Percentiles rank a stretch among this genome's conserved stretches.
phyloP scores from a whole-genome alignment of 2,113 vertebrate genomes.

The Fulmarus glacialis region DNA sequence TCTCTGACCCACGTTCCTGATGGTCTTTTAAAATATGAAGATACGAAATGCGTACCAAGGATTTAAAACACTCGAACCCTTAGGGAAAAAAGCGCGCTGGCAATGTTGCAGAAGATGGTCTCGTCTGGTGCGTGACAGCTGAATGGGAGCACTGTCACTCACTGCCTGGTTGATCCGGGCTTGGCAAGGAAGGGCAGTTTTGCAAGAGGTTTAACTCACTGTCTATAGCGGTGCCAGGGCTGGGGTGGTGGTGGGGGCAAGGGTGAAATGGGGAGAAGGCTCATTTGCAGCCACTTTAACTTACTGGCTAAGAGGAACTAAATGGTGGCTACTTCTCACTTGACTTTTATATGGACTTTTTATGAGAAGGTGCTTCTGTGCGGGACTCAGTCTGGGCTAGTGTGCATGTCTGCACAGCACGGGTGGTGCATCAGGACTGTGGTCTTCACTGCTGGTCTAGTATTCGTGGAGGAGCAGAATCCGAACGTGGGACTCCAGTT shows the following conservation, averaged over 20 bases:
- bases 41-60: background rate
- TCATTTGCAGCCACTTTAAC: background rate
- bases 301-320: background rate
- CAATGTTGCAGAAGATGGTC: background rate
- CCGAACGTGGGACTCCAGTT: fast-evolving
- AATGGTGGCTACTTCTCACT: background rate
- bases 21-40: background rate
- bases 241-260: background rate
- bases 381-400: background rate
- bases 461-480: background rate
- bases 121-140: background rate
- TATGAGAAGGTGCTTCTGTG: fast-evolving
- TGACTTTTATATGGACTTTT: background rate
- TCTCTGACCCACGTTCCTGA: background rate
- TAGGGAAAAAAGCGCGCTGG: background rate
- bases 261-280: background rate
- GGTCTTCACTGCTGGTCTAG: background rate
- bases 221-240: background rate
- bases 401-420: background rate
- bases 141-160: background rate
- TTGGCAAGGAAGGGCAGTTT: background rate
- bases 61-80: background rate
- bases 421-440: fast-evolving
- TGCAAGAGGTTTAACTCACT: background rate
- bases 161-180: background rate